A percentile compares a stretch with the other conserved stretches of the same genome.
These are phyloP conservation scores for Sebastes glaucus DNA, from an alignment of 2,797 vertebrate species.

Conservation along the genomic window DNA sequence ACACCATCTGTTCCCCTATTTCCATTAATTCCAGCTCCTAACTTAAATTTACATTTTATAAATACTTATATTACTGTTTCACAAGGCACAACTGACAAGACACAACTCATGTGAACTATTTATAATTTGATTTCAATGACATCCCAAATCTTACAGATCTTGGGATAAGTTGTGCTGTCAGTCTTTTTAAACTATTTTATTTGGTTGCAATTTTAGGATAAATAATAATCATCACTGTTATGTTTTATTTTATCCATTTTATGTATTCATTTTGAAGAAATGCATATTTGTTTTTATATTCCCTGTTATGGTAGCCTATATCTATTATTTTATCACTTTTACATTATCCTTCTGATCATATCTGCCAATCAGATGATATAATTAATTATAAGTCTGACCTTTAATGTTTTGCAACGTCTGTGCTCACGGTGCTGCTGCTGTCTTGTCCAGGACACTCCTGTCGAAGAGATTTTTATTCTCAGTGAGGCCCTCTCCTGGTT, in stretches of 20 bases:
- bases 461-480: background rate
- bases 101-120: background rate
- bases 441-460: background rate
- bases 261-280: background rate
- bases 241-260: background rate
- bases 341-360: background rate
- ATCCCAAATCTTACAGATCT: background rate
- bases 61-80: too few species aligned
- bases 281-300: background rate
- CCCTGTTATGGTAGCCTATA: background rate
- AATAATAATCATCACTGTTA: background rate
- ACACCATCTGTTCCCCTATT: background rate
- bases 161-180: too few species aligned
- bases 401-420: background rate
- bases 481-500: conserved; percentile 28
- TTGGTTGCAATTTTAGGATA: background rate
- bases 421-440: background rate
- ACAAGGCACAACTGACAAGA: background rate
- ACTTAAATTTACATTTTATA: too few species aligned
- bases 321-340: background rate
- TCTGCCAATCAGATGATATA: background rate
- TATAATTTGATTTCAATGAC: background rate
- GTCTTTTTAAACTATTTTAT: background rate
- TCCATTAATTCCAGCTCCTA: background rate
- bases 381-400: background rate